phyloP scores from a whole-genome alignment of 2,113 vertebrate genomes.

The Ellobius talpinus region DNA sequence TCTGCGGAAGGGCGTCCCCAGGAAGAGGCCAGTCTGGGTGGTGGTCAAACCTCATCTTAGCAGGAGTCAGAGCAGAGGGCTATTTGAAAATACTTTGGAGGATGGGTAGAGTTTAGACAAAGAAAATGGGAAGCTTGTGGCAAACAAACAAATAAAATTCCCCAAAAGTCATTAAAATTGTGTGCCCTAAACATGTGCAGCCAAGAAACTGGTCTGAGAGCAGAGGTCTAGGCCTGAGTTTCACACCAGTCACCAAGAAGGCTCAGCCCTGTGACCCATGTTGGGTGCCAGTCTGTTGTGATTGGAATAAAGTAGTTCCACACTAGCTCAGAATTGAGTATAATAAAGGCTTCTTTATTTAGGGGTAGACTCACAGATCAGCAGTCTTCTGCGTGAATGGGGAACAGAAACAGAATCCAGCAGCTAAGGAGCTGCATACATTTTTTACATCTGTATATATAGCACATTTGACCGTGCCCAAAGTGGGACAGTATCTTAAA shows the following conservation, averaged over 20 bases:
- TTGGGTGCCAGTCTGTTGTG: too few species aligned
- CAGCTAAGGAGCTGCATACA: too few species aligned
- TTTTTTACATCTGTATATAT: too few species aligned
- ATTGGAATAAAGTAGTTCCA: too few species aligned
- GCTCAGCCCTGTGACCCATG: neutral
- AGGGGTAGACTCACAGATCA: too few species aligned
- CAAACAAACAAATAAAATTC: neutral
- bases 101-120: conserved; percentile 10
- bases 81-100: conserved; percentile 54
- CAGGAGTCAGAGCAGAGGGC: neutral
- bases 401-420: too few species aligned
- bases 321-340: too few species aligned
- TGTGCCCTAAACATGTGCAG: neutral
- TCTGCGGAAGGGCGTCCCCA: conserved; percentile 11
- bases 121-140: neutral
- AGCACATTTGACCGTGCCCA: too few species aligned
- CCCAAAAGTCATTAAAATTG: neutral
- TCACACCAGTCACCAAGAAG: neutral
- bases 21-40: conserved; percentile 48
- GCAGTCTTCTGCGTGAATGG: too few species aligned
- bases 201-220: accelerated
- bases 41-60: conserved; percentile 47
- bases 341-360: too few species aligned
- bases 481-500: too few species aligned
- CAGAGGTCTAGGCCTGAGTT: neutral